These are phyloP conservation scores for Cyprinus carpio DNA, from an alignment of 2,113 vertebrate species.

Conservation along the genomic window DNA sequence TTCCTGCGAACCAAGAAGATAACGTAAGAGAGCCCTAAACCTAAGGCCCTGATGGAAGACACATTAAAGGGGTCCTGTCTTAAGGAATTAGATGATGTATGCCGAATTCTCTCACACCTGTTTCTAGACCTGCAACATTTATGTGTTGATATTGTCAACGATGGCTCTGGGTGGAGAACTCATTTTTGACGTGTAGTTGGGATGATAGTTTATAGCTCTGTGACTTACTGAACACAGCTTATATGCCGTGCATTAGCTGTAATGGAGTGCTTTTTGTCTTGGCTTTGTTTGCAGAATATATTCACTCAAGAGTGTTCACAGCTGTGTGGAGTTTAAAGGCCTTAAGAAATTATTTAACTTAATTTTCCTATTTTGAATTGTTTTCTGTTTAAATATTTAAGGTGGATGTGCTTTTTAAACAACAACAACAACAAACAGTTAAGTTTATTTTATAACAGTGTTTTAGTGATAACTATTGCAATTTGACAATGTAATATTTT, in stretches of 20 bases:
- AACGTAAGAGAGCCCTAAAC: conserved; percentile 22
- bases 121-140: conserved; percentile 4
- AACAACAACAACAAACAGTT: no score
- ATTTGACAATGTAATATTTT: neutral
- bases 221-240: neutral
- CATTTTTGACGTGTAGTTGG: conserved; percentile 23
- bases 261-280: neutral
- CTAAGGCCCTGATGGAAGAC: conserved; percentile 16
- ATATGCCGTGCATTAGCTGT: no score
- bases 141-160: conserved; percentile 13
- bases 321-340: no score
- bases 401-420: no score
- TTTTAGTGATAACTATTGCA: neutral
- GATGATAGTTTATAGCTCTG: neutral
- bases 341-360: no score
- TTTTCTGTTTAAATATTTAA: no score
- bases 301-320: no score
- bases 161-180: conserved; percentile 15
- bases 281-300: neutral
- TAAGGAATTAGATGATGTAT: conserved; percentile 27
- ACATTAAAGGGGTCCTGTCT: conserved; percentile 45
- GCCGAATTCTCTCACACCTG: neutral
- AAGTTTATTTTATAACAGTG: no score
- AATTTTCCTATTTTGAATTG: no score
- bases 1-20: conserved; percentile 4